Conservation (phyloP, 2,888 invertebrate species). For the Pocota personata region DNA sequence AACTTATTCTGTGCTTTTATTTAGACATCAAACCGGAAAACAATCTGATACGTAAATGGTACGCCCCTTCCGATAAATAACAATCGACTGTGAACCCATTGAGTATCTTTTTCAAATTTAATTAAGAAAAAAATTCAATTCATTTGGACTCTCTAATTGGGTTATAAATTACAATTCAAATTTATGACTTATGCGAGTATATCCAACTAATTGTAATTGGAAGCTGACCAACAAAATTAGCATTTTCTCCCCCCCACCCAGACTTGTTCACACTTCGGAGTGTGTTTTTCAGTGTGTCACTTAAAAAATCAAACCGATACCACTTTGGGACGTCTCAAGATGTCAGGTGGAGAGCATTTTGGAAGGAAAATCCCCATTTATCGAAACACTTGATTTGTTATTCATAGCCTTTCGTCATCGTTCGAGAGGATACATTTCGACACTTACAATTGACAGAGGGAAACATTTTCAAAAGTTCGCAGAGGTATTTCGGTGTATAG, state of each 20-base stretch:
- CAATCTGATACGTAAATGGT: not conserved
- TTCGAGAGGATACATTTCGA: slow-evolving; percentile 9
- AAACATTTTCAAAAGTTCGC: not conserved
- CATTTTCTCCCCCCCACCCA: not conserved
- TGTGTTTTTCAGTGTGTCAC: slow-evolving; percentile 32
- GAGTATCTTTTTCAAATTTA: not conserved
- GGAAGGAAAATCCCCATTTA: slow-evolving; percentile 44
- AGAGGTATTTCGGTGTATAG: not conserved
- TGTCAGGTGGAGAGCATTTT: slow-evolving; percentile 41
- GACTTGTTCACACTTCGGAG: slow-evolving; percentile 28
- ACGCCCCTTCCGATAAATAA: not conserved
- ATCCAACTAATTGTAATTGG: slow-evolving; percentile 32
- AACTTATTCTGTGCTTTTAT: not conserved
- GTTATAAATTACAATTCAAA: slow-evolving; percentile 37
- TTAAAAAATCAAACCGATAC: slow-evolving; percentile 21
- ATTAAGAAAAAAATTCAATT: not conserved
- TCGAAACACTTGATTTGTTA: slow-evolving; percentile 51
- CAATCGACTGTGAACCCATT: not conserved
- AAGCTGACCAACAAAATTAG: slow-evolving; percentile 16
- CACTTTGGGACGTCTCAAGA: slow-evolving; percentile 26
- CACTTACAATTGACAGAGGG: not conserved
- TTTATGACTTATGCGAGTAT: slow-evolving; percentile 14
- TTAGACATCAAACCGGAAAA: not conserved
- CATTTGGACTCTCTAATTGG: slow-evolving; percentile 16
- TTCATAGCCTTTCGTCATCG: slow-evolving; percentile 45